Conservation (phyloP, 1,140 invertebrate genomes). For the Chymomyza costata region DNA sequence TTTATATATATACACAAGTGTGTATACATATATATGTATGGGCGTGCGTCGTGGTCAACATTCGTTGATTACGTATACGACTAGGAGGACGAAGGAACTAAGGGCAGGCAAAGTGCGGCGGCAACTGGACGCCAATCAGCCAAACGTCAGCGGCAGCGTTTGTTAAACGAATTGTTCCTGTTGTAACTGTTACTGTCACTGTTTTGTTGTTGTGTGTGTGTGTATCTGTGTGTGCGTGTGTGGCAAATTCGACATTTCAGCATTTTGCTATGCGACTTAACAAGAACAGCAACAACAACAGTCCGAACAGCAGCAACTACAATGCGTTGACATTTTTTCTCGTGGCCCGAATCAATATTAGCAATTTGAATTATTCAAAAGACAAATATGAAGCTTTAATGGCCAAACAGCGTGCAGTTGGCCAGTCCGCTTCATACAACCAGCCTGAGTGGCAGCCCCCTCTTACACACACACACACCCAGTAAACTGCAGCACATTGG, state of each 20-base stretch:
- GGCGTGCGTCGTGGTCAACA: conserved; percentile 65
- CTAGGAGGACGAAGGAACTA: no score
- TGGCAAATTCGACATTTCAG: conserved; percentile 45
- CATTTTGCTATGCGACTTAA: conserved; percentile 5
- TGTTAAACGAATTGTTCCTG: conserved; percentile 49
- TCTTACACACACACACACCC: background rate
- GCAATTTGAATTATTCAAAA: conserved; percentile 76
- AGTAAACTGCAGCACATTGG: conserved; percentile 37
- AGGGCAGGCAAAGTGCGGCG: no score
- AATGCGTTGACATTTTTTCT: conserved; percentile 67
- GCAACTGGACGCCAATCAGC: conserved; percentile 65
- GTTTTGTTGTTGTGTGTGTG: conserved; percentile 22
- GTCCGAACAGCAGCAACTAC: conserved; percentile 13
- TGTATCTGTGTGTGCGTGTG: conserved; percentile 35
- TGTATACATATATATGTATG: conserved; percentile 12
- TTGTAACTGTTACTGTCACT: conserved; percentile 27
- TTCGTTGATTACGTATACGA: conserved; percentile 71
- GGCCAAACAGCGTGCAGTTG: conserved; percentile 69
- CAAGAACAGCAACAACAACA: conserved; percentile 17
- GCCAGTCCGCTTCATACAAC: no score
- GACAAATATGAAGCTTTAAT: conserved; percentile 76
- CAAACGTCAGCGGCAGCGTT: conserved; percentile 63
- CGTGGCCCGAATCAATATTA: conserved; percentile 74
- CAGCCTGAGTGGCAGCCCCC: no score
- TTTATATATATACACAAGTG: conserved; percentile 1